Evolutionary conservation across 2,888 invertebrate species (phyloP).

Genomic region (Polylopha cassiicola): DNA sequence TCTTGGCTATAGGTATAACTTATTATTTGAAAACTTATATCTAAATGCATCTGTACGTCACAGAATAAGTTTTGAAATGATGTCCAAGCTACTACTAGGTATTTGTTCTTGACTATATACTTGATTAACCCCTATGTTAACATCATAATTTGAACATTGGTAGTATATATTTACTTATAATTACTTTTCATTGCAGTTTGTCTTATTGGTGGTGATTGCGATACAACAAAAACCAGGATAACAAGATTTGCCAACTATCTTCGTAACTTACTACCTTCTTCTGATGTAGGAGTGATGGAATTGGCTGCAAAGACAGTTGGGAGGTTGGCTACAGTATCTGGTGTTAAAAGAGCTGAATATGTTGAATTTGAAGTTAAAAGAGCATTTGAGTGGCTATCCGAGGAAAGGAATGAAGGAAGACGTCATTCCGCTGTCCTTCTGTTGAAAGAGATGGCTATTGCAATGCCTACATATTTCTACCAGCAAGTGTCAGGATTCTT

Average conservation of each 20-base stretch:
- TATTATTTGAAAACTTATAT: conserved; percentile 5
- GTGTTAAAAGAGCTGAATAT: conserved; percentile 96
- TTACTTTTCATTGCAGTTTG: conserved; percentile 81
- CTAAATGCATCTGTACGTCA: no score
- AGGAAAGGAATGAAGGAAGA: conserved; percentile 93
- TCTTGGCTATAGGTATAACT: conserved; percentile 89
- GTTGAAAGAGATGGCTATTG: conserved; percentile 93
- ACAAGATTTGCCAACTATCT: conserved; percentile 96
- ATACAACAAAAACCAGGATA: conserved; percentile 92
- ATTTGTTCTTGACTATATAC: no score
- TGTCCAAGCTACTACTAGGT: no score
- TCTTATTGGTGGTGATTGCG: conserved; percentile 94
- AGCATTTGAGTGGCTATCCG: conserved; percentile 96
- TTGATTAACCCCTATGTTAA: no score
- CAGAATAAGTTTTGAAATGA: no score
- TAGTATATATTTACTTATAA: not conserved
- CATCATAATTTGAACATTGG: no score
- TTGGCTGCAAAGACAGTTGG: conserved; percentile 97
- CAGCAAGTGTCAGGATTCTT: conserved; percentile 96
- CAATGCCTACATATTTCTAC: conserved; percentile 98
- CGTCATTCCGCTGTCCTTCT: conserved; percentile 95
- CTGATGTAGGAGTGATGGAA: conserved; percentile 96
- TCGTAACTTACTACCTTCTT: conserved; percentile 91
- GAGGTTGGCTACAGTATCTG: conserved; percentile 92
- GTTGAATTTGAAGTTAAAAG: conserved; percentile 98